These are phyloP conservation scores for Andrena cerasifolii DNA, from an alignment of 1,140 invertebrate species.

Conservation along the genomic window DNA sequence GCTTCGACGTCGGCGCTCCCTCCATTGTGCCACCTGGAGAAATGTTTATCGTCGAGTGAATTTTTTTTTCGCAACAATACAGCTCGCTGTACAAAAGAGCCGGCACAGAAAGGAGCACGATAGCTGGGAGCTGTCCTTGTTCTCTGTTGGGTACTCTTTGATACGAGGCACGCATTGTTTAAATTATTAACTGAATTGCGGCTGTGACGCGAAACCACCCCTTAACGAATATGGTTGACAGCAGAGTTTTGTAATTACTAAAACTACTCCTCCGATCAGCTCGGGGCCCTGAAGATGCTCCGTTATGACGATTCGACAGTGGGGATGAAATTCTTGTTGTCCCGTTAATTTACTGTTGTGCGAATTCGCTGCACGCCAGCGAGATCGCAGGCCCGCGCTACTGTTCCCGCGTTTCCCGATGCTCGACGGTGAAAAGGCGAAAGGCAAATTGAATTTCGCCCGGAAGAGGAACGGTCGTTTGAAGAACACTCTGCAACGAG, in stretches of 20 bases:
- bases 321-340: background rate
- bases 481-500: constrained; percentile 28
- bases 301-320: too few species aligned
- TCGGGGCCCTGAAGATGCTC: too few species aligned
- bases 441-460: constrained; percentile 59
- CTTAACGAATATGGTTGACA: background rate
- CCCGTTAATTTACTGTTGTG: background rate
- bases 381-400: background rate
- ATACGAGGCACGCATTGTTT: background rate
- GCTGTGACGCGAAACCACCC: background rate
- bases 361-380: background rate
- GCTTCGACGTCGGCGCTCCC: background rate
- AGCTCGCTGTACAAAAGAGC: background rate
- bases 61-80: constrained; percentile 7
- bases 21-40: background rate
- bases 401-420: constrained; percentile 1
- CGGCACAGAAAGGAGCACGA: background rate
- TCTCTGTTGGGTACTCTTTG: background rate
- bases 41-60: constrained; percentile 6
- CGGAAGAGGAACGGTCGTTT: constrained; percentile 47
- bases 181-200: background rate
- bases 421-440: constrained; percentile 21
- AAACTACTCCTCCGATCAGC: too few species aligned
- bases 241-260: constrained; percentile 33
- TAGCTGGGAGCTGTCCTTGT: background rate